Evolutionary conservation across 2,797 vertebrate genomes (phyloP).

Genomic region (Benthosema pterotum): DNA sequence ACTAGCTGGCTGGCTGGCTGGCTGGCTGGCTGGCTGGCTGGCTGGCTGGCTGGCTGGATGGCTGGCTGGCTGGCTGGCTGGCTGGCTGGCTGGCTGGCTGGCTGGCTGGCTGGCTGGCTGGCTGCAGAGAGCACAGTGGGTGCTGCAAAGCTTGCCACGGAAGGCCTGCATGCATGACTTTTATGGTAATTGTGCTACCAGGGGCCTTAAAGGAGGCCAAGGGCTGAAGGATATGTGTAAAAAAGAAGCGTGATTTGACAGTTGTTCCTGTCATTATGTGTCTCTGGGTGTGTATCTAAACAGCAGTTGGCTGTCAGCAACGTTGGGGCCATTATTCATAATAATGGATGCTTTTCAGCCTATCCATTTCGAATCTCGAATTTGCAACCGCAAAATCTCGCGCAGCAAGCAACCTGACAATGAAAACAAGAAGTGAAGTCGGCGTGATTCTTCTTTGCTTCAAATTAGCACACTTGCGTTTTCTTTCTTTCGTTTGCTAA

Average conservation of each 20-base stretch:
- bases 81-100: conserved; percentile 49
- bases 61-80: conserved; percentile 51
- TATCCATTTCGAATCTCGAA: conserved; percentile 46
- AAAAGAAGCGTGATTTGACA: conserved; percentile 51
- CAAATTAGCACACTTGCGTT: conserved; percentile 47
- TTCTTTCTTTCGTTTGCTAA: conserved; percentile 28
- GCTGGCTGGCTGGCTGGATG: conserved; percentile 55
- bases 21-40: conserved; percentile 52
- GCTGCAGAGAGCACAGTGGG: conserved; percentile 43
- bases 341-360: conserved; percentile 49
- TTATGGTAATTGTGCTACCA: conserved; percentile 79
- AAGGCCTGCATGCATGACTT: conserved; percentile 71
- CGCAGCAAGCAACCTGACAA: conserved; percentile 63
- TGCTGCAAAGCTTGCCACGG: conserved; percentile 55
- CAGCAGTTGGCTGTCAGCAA: conserved; percentile 50
- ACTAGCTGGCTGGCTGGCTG: conserved; percentile 61
- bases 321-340: conserved; percentile 64
- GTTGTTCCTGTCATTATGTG: conserved; percentile 63
- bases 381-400: conserved; percentile 56
- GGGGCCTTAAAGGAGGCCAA: conserved; percentile 66
- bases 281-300: conserved; percentile 32
- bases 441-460: conserved; percentile 38
- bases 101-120: conserved; percentile 58
- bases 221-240: conserved; percentile 45
- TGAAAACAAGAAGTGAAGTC: conserved; percentile 22